Evolutionary conservation across 2,797 vertebrate species (phyloP), one percentile per base, ranked within the genome.

Genomic region (Dryobates pubescens): DNA sequence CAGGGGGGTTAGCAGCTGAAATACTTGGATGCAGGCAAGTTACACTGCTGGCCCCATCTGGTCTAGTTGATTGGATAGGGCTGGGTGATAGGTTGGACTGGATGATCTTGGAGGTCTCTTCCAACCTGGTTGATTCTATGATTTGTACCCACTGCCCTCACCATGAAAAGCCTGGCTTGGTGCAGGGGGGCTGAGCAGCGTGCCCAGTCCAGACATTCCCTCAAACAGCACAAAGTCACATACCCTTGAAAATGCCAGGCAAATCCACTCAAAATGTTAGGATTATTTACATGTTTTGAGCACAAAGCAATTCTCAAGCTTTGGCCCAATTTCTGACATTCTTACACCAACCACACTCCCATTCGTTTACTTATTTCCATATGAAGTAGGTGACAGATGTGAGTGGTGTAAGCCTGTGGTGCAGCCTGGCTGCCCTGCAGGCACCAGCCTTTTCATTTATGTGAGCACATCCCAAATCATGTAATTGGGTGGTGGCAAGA

Each of bases 241-340:
- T 75, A 26, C 70, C 12, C 62, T 78, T 59, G 49, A 64, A 86
- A 13, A 65, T 49, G 36, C 7, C 51, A 32, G 57, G n/a, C 30
- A 76, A 77, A 87, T 68, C 16, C 32, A 41, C 10, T 3, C 0
- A 0, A 32, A 72, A 51, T 54, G 59, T 76, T 76, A 63, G 47
- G 68, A 80, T 88, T 70, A 53, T 59, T 88, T 85, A 29, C 6
- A 2, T 83, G 9, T 70, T 92, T 92, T 70, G 74, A 70, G 41
- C 43, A 76, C 24, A 36, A 79, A 79, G 64, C 32, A 58, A 6
- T n/a, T 16, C 30, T 89, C 13, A 22, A 73, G 78, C 57, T 86
- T 78, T 38, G 53, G 49, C 47, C 56, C 63, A 27, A 62, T 86
- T 87, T 41, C 75, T 82, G 56, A 17, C 49, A 26, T 94, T 92